phyloP scores from a whole-genome alignment of 2,113 vertebrate species.

The Rana temporaria region DNA sequence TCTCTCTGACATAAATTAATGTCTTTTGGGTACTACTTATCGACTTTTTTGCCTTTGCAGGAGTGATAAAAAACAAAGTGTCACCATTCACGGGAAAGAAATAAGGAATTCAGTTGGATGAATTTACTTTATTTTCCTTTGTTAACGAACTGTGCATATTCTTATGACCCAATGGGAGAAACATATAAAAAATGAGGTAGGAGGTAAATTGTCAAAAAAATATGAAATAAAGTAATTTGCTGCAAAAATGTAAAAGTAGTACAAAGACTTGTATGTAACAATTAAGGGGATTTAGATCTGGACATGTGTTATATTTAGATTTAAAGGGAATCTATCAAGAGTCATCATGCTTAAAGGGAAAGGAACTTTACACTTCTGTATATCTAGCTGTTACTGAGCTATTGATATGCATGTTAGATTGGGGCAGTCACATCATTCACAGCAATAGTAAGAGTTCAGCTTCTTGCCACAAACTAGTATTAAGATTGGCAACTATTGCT shows the following conservation, averaged over 20 bases:
- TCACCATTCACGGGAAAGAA: conserved; percentile 31
- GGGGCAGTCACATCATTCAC: too few relatives aligned
- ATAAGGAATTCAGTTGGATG: conserved; percentile 39
- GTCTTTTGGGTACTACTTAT: conserved; percentile 57
- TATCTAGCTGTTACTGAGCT: too few relatives aligned
- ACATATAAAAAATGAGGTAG: conserved; percentile 1
- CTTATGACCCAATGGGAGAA: conserved; percentile 34
- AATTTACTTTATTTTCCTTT: conserved; percentile 42
- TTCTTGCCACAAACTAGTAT: too few relatives aligned
- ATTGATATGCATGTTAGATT: too few relatives aligned
- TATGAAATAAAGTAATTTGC: conserved; percentile 1
- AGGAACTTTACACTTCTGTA: too few relatives aligned
- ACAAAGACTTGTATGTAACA: too few relatives aligned
- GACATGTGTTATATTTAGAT: too few relatives aligned
- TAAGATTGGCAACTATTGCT: too few relatives aligned
- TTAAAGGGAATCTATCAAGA: too few relatives aligned
- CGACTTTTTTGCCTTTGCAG: conserved; percentile 48
- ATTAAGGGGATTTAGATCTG: too few relatives aligned
- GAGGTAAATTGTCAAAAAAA: background rate
- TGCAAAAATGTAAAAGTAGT: background rate
- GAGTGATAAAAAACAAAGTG: conserved; percentile 53
- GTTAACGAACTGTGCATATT: conserved; percentile 23
- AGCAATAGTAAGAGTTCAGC: too few relatives aligned
- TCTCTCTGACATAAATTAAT: conserved; percentile 56
- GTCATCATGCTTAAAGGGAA: too few relatives aligned